Evolutionary conservation across 2,888 invertebrate genomes (phyloP).

Genomic region (Saturnia pavonia): DNA sequence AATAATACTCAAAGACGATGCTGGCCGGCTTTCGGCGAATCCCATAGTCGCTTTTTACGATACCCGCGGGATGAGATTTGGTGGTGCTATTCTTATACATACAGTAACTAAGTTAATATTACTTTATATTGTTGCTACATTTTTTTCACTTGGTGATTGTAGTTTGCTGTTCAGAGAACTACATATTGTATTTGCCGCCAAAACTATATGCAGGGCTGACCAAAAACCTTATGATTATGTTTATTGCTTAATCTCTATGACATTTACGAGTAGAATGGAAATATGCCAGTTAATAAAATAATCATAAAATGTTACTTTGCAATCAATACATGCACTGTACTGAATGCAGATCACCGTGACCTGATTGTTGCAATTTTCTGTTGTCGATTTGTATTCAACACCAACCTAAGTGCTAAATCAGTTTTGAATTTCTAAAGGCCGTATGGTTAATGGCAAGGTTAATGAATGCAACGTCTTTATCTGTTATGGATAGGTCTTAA

Average conservation of each 20-base stretch:
- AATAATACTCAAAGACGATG: too few species aligned
- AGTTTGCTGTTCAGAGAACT: too few species aligned
- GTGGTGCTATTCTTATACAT: too few species aligned
- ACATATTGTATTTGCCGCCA: too few species aligned
- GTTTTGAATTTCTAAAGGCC: conserved; percentile 6
- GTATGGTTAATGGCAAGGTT: conserved; percentile 10
- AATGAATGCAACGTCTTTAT: background rate
- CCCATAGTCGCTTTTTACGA: too few species aligned
- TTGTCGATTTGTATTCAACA: conserved; percentile 12
- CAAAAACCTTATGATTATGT: background rate
- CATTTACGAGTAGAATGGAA: background rate
- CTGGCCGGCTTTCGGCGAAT: too few species aligned
- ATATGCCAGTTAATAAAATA: conserved; percentile 1
- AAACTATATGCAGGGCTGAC: background rate
- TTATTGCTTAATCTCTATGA: background rate
- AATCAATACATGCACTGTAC: conserved; percentile 4
- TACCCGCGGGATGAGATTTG: too few species aligned
- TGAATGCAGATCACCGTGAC: conserved; percentile 45
- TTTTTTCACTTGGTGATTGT: too few species aligned
- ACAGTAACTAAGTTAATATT: too few species aligned
- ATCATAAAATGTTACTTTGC: background rate
- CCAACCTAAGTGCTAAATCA: background rate
- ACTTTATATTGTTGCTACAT: too few species aligned
- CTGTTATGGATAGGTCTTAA: background rate
- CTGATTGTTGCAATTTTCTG: conserved; percentile 34